Evolutionary conservation across 2,888 invertebrate genomes (phyloP), one percentile per base, ranked within the genome.

Genomic region (Platycnemis pennipes): DNA sequence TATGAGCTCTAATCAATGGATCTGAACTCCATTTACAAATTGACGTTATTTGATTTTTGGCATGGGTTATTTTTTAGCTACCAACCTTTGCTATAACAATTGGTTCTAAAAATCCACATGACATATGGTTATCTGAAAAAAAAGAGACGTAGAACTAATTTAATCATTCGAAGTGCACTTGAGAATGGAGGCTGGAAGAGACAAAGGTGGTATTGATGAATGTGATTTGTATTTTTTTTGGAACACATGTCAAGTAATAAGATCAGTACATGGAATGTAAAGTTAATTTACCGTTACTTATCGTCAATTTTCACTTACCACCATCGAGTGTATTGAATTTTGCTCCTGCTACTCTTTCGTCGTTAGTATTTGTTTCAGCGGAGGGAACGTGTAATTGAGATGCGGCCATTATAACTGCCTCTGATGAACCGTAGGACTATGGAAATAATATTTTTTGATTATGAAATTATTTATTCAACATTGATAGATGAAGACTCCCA

Each of bases 81-180:
- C 88, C 16, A 19, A 89, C 88, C 37, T 89, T 89, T 31, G 88
- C 88, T 53, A 37, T 16, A 19, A 89, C 53, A 31, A 89, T 16
- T 37, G 88, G 88, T 2, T 37, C 53, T 37, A 53, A 0, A 26
- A 19, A 31, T 53, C 88, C 88, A 89, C 88, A 53, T 7, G 88
- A 22, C 49, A 89, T 37, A 49, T 45, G 37, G 26, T 31, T 53
- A 8, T 89, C 88, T 89, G 88, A 53, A 89, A 89, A n/a, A 22
- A 26, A 42, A 37, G 53, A 53, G n/a, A n/a, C 63, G 26, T n/a
- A 26, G 56, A n/a, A 63, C 1, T 7, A 63, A 63, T n/a, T n/a
- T 26, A n/a, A 63, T 26, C 2, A n/a, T n/a, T n/a, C n/a, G n/a
- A n/a, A n/a, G n/a, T n/a, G n/a, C 26, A n/a, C 22, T 8, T 16